Evolutionary conservation across 2,888 invertebrate species (phyloP).

Genomic region (Drosophila parthenogenetica): DNA sequence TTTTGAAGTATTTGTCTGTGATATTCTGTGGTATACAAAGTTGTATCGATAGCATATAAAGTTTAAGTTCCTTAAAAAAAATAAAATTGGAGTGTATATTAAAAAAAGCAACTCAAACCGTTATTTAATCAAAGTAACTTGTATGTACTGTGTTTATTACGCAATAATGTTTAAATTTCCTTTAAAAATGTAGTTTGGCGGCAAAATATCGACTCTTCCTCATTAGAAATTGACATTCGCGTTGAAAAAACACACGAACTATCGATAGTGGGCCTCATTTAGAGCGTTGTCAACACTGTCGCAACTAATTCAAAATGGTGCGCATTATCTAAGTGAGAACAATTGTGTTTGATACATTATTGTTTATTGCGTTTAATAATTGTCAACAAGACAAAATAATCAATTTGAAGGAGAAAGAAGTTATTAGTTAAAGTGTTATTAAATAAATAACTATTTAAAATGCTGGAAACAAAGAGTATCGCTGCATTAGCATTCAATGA

Average conservation of each 20-base stretch:
- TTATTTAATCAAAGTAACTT: too few relatives aligned
- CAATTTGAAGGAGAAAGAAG: background rate
- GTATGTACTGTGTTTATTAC: background rate
- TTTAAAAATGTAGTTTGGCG: slow-evolving; percentile 11
- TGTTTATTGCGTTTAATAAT: background rate
- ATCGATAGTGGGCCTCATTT: background rate
- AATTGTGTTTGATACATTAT: slow-evolving; percentile 41
- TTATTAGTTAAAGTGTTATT: background rate
- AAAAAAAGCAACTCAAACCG: too few relatives aligned
- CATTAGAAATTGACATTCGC: slow-evolving; percentile 25
- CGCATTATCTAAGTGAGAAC: slow-evolving; percentile 32
- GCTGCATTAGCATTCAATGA: slow-evolving; percentile 58
- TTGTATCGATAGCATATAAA: slow-evolving; percentile 2
- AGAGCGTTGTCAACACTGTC: slow-evolving; percentile 31
- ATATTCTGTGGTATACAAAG: too few relatives aligned
- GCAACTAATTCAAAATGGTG: slow-evolving; percentile 50
- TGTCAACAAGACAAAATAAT: background rate
- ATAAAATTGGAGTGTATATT: too few relatives aligned
- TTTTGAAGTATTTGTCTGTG: background rate
- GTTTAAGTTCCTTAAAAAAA: background rate
- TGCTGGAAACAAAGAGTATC: slow-evolving; percentile 75
- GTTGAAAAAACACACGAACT: rapidly evolving
- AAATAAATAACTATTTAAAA: slow-evolving; percentile 25
- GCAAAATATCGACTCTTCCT: background rate
- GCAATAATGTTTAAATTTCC: background rate